Conservation (phyloP, 2,113 vertebrate genomes). For the Donacobius atricapilla region DNA sequence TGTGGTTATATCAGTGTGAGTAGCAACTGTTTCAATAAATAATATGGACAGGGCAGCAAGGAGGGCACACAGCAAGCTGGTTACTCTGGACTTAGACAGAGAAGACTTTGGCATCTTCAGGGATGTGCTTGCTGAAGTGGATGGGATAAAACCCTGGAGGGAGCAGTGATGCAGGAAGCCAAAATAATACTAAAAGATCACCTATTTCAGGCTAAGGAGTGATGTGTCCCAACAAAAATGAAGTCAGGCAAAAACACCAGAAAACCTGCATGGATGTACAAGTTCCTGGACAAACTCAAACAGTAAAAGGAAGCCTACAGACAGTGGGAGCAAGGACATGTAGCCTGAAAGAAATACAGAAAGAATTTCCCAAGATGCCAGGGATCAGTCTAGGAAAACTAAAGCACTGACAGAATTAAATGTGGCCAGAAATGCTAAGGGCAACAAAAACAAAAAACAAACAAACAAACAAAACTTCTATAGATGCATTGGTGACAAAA, state of each 20-base stretch:
- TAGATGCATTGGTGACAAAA: background rate
- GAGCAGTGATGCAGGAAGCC: background rate
- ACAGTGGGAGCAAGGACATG: background rate
- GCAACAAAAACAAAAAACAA: background rate
- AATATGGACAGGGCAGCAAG: background rate
- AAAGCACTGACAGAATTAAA: background rate
- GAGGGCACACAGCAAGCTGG: background rate
- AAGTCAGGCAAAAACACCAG: background rate
- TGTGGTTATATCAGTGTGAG: background rate
- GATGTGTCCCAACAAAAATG: background rate
- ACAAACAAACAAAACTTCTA: background rate
- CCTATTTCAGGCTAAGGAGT: background rate
- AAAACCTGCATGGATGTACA: rapidly evolving
- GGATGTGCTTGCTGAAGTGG: background rate
- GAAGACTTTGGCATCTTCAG: background rate
- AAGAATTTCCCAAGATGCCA: background rate
- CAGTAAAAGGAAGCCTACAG: background rate
- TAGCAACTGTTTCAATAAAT: background rate
- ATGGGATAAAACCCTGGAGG: background rate
- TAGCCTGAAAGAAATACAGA: background rate
- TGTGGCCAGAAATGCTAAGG: background rate
- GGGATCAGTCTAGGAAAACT: background rate
- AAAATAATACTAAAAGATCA: background rate
- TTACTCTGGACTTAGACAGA: background rate
- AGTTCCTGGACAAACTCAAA: background rate